These are phyloP conservation scores for Diglossa brunneiventris DNA, from an alignment of 2,113 vertebrate genomes.

Conservation along the genomic window DNA sequence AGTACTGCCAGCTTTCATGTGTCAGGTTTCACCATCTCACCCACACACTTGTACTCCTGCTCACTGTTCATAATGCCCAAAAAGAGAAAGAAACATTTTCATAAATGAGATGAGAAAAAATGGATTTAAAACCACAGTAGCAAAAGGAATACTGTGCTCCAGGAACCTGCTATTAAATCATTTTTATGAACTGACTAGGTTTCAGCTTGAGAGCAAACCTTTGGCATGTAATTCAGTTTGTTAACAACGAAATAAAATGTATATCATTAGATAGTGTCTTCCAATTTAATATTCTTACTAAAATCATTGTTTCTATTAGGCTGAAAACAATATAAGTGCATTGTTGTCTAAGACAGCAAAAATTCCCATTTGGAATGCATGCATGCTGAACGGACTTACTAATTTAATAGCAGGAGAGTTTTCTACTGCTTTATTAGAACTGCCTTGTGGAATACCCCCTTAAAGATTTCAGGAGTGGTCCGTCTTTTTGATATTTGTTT, in stretches of 20 bases:
- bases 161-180: neutral
- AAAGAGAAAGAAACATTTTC: conserved; percentile 1
- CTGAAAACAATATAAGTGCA: conserved; percentile 28
- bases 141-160: neutral
- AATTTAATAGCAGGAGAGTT: conserved; percentile 31
- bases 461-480: conserved; percentile 8
- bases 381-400: neutral
- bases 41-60: neutral
- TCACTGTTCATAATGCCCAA: neutral
- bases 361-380: conserved; percentile 36
- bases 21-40: neutral
- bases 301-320: conserved; percentile 55
- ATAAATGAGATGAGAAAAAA: neutral
- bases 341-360: conserved; percentile 34
- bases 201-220: conserved; percentile 9
- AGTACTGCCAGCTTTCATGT: neutral
- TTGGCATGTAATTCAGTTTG: conserved; percentile 30
- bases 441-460: neutral
- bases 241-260: neutral
- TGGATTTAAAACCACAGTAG: neutral
- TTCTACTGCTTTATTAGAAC: conserved; percentile 3
- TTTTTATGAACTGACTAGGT: conserved; percentile 12
- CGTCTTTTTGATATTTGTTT: conserved; percentile 36
- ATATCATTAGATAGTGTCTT: conserved; percentile 7
- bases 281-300: conserved; percentile 67